phyloP scores from a whole-genome alignment of 2,113 vertebrate species.

The Paradisaea rubra region DNA sequence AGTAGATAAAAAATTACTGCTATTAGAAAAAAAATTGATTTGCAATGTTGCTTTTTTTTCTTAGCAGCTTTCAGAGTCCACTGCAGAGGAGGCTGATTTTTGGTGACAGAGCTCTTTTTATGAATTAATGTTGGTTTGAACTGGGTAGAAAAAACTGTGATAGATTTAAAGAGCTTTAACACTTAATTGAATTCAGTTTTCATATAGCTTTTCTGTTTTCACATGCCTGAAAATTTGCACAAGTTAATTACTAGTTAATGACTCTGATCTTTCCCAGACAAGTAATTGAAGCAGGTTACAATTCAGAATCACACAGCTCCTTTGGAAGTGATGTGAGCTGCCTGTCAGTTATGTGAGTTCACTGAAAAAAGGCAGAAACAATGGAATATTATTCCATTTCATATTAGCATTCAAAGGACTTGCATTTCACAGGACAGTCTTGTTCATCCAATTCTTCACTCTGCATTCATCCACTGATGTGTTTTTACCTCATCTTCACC shows the following conservation, averaged over 20 bases:
- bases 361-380: background rate
- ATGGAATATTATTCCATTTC: background rate
- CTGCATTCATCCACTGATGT: background rate
- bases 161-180: background rate
- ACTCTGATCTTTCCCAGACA: background rate
- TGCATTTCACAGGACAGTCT: background rate
- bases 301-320: background rate
- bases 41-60: background rate
- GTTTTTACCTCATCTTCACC: background rate
- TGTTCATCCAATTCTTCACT: background rate
- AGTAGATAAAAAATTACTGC: background rate
- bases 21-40: background rate
- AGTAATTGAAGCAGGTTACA: background rate
- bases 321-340: background rate
- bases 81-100: background rate
- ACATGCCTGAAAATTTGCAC: background rate
- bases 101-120: background rate
- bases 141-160: background rate
- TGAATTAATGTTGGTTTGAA: background rate
- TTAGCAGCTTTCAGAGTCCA: background rate
- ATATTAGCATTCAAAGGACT: background rate
- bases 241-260: background rate
- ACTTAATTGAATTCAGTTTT: background rate
- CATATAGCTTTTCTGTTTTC: background rate
- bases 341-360: background rate